These are phyloP conservation scores for Gymnocypris eckloni DNA, from an alignment of 2,797 vertebrate species.

Conservation along the genomic window DNA sequence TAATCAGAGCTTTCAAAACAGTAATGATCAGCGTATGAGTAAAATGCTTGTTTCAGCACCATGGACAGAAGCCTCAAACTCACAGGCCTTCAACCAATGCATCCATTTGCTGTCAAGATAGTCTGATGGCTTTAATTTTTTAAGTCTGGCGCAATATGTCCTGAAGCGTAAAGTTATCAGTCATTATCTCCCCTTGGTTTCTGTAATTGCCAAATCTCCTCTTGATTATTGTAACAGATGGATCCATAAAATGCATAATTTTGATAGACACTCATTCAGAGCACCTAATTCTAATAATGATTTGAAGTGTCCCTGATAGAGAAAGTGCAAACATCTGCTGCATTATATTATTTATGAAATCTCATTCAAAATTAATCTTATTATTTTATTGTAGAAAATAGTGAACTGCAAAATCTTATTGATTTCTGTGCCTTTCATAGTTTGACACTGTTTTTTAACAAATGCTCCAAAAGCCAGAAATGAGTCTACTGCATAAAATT, in stretches of 20 bases:
- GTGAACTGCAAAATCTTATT: neutral
- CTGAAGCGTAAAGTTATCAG: conserved; percentile 19
- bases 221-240: neutral
- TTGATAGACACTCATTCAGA: neutral
- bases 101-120: neutral
- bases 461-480: neutral
- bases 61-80: conserved; percentile 32
- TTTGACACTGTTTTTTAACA: neutral
- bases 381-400: neutral
- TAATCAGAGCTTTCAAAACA: conserved; percentile 13
- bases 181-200: neutral
- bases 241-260: neutral
- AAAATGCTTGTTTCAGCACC: conserved; percentile 51
- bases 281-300: neutral
- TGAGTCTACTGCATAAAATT: neutral
- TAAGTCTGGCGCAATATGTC: neutral
- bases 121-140: conserved; percentile 16
- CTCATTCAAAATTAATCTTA: neutral
- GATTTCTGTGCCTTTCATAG: neutral
- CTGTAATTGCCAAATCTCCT: neutral
- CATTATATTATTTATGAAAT: neutral
- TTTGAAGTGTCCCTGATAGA: neutral
- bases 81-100: neutral
- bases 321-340: neutral
- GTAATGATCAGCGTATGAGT: neutral